Evolutionary conservation across 2,888 invertebrate species (phyloP), one percentile per base, ranked within the genome.

Genomic region (Archaeoteleia sp.): DNA sequence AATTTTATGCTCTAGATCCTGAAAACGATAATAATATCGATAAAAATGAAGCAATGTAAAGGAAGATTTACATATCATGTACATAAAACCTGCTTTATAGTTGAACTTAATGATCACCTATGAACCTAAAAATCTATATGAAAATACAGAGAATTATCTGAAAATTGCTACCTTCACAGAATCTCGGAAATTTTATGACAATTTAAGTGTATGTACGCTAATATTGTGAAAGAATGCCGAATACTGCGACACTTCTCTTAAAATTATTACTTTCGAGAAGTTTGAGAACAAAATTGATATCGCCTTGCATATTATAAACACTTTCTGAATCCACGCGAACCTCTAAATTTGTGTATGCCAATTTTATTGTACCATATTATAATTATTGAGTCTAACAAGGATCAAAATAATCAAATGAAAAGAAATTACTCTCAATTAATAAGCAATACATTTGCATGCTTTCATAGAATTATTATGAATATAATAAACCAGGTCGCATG

Each of bases 321-420:
- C n/a, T n/a, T 3, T 2, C n/a, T 29, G 6, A 29, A n/a, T 29
- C n/a, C n/a, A 29, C n/a, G 29, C n/a, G 9, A 29, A 3, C 20
- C n/a, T 6, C 17, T 40, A 23, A 23, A 40, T 9, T 9, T 23
- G 20, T 40, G 20, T 40, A 23, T 40, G 25, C 8, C 23, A 12
- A 2, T 40, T 40, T 40, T 25, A 40, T 40, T 40, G 25, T 7
- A 40, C 25, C 12, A 1, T 27, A 42, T 14, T 27, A 42, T 27
- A 27, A 13, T 12, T 23, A 40, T 40, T 23, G 23, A 12, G 23
- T 7, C 12, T 40, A 23, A 23, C 23, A 23, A 40, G 8, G 39
- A 40, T 40, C 23, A 17, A 17, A 37, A 14, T 37, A 37, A 37
- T n/a, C 17, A 20, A 37, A 37, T 37, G 37, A 37, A 37, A 37